Conservation (phyloP, 2,113 vertebrate genomes). For the Galbula dea region DNA sequence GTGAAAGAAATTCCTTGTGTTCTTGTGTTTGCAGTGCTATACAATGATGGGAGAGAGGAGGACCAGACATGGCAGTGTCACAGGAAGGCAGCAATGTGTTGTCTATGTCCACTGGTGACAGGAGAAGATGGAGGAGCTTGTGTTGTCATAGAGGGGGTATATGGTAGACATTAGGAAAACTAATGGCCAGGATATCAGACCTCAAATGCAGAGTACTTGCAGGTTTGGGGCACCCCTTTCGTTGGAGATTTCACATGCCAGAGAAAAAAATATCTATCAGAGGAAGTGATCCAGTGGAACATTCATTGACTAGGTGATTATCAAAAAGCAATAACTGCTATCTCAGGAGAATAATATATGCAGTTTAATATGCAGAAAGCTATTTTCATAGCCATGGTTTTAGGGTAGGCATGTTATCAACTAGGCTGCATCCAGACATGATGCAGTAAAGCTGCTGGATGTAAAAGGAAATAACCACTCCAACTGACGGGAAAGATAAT, state of each 20-base stretch:
- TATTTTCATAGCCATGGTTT: neutral
- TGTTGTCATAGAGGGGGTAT: neutral
- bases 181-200: neutral
- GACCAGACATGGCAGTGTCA: rapidly evolving
- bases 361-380: neutral
- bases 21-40: neutral
- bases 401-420: neutral
- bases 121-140: neutral
- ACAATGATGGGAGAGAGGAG: neutral
- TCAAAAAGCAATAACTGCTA: neutral
- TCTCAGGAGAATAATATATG: neutral
- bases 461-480: neutral
- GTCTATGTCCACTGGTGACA: neutral
- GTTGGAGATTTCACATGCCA: neutral
- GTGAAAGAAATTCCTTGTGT: neutral
- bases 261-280: neutral
- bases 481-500: neutral
- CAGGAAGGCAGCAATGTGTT: neutral
- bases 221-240: neutral
- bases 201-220: neutral
- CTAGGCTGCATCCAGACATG: neutral
- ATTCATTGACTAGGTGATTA: no score
- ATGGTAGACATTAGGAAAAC: neutral
- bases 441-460: neutral
- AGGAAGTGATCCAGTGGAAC: neutral